phyloP scores from a whole-genome alignment of 92 coral and sea anemone species.

The Bergia sp. region DNA sequence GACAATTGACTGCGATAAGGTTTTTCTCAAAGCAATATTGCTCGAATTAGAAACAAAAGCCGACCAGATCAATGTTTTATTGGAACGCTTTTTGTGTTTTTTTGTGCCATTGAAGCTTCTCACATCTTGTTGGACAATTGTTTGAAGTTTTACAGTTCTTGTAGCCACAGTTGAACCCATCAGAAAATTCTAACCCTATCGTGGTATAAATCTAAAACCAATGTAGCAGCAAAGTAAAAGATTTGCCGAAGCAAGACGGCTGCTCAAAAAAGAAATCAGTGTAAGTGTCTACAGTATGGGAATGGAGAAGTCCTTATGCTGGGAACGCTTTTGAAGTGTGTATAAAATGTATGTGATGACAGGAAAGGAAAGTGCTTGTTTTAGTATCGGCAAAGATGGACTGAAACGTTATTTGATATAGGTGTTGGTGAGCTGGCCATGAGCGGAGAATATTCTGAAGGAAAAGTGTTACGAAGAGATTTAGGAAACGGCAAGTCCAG shows the following conservation, averaged over 20 bases:
- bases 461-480: conserved; percentile 43
- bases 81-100: not conserved
- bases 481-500: conserved; percentile 67
- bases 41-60: conserved; percentile 29
- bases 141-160: not conserved
- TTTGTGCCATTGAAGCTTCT: conserved; percentile 12
- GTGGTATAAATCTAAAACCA: not conserved
- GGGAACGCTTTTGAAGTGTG: conserved; percentile 12
- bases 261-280: not conserved
- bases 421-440: conserved; percentile 33
- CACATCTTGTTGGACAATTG: not conserved
- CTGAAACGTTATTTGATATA: conserved; percentile 20
- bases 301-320: not conserved
- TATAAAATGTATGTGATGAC: conserved; percentile 13
- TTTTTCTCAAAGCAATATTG: conserved; percentile 34
- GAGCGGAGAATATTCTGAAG: conserved; percentile 54
- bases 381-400: not conserved
- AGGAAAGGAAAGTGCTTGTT: conserved; percentile 14
- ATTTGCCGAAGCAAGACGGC: conserved; percentile 14
- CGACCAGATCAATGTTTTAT: not conserved
- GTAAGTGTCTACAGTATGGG: not conserved
- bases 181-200: not conserved
- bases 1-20: not conserved
- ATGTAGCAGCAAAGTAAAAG: conserved; percentile 8
- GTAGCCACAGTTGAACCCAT: not conserved